These are phyloP conservation scores for Cantharis rufa DNA, from an alignment of 2,888 invertebrate genomes.

Conservation along the genomic window DNA sequence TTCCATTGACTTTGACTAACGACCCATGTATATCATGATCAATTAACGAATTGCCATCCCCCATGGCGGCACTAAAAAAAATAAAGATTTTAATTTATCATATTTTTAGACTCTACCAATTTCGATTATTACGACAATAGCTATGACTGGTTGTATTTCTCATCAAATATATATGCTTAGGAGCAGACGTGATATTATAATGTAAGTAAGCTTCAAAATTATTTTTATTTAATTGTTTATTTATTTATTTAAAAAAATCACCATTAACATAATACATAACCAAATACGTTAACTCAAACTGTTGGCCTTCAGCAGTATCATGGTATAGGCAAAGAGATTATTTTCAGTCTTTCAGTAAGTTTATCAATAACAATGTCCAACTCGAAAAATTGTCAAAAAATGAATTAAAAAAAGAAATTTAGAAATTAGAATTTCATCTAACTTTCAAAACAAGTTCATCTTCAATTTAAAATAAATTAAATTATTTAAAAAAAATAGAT, in stretches of 20 bases:
- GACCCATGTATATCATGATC: slow-evolving; percentile 59
- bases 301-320: neutral
- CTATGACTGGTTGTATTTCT: neutral
- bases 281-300: neutral
- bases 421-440: no score
- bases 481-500: no score
- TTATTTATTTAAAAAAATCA: neutral
- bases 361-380: no score
- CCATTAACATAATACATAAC: neutral
- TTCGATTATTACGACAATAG: neutral
- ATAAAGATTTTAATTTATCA: slow-evolving; percentile 29
- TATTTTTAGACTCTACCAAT: neutral
- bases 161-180: neutral
- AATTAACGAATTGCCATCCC: slow-evolving; percentile 57
- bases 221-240: neutral
- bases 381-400: no score
- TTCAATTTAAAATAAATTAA: no score
- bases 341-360: neutral
- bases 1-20: slow-evolving; percentile 53
- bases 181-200: neutral
- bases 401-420: no score
- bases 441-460: no score
- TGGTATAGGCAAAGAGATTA: neutral
- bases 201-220: neutral
- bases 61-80: slow-evolving; percentile 59